A percentile compares a stretch with the other conserved stretches of the same genome.
These are phyloP conservation scores for Ginglymostoma cirratum DNA, from an alignment of 2,113 vertebrate species.

Conservation along the genomic window DNA sequence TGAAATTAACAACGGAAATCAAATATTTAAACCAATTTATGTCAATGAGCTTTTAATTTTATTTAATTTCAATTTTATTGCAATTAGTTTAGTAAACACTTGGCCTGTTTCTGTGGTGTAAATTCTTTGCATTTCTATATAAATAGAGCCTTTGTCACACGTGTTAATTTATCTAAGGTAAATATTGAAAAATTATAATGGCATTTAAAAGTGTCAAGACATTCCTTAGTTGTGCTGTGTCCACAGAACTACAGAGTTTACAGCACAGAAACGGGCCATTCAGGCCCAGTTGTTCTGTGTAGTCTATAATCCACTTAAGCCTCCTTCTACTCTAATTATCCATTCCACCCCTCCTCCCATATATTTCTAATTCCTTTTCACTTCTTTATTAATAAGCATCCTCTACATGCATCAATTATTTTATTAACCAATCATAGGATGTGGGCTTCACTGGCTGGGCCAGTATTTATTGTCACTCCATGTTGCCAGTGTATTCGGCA, in stretches of 20 bases:
- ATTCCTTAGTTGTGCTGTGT: background rate
- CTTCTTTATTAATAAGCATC: background rate
- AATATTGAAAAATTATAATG: background rate
- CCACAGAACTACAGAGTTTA: background rate
- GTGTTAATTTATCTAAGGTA: background rate
- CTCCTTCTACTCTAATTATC: background rate
- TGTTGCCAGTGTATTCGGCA: background rate
- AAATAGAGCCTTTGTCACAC: background rate
- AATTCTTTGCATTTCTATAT: background rate
- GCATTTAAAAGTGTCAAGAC: background rate
- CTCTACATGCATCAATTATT: background rate
- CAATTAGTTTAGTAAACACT: background rate
- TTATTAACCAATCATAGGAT: no score
- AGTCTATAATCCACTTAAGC: background rate
- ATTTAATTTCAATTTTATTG: background rate
- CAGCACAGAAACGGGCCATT: background rate
- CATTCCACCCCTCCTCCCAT: background rate
- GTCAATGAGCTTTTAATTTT: slow-evolving; percentile 21
- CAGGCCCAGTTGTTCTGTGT: background rate
- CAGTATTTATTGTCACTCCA: no score
- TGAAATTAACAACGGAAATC: background rate
- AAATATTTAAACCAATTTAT: slow-evolving; percentile 8
- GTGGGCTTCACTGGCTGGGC: no score
- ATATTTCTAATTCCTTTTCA: background rate
- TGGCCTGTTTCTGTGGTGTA: background rate